phyloP scores from a whole-genome alignment of 1,140 invertebrate species.

The Spodoptera frugiperda region DNA sequence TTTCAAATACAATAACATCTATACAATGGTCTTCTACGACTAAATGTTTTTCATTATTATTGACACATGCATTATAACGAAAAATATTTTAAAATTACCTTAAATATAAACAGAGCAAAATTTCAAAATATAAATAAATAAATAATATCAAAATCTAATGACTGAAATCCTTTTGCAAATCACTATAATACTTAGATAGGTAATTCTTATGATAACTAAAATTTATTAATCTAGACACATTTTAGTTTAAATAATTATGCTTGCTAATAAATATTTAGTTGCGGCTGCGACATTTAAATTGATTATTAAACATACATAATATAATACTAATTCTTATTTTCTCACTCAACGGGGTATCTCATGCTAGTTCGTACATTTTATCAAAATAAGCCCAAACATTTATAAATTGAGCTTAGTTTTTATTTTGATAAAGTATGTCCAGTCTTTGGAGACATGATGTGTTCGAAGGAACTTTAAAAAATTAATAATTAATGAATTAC shows the following conservation, averaged over 20 bases:
- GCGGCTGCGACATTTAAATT: constrained; percentile 16
- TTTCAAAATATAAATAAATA: constrained; percentile 42
- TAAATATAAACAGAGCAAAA: constrained; percentile 57
- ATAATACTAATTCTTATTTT: constrained; percentile 31
- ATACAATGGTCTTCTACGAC: constrained; percentile 83
- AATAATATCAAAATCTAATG: constrained; percentile 59
- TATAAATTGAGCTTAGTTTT: not conserved
- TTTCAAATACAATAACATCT: constrained; percentile 85
- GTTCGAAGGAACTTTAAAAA: not conserved
- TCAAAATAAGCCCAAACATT: not conserved
- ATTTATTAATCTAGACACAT: constrained; percentile 24
- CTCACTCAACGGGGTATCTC: constrained; percentile 39
- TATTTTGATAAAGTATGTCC: not conserved
- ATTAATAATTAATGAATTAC: constrained; percentile 4
- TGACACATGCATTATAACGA: constrained; percentile 78
- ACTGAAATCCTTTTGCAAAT: constrained; percentile 60
- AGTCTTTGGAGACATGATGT: not conserved
- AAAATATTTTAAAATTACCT: constrained; percentile 54
- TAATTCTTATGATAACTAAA: constrained; percentile 32
- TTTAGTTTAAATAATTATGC: constrained; percentile 20
- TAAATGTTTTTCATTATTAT: constrained; percentile 77
- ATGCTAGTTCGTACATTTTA: constrained; percentile 9
- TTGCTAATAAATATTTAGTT: constrained; percentile 19
- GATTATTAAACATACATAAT: constrained; percentile 5
- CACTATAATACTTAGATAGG: constrained; percentile 63